Conservation (phyloP, 2,113 vertebrate species). For the Gymnocephalus cernua region DNA sequence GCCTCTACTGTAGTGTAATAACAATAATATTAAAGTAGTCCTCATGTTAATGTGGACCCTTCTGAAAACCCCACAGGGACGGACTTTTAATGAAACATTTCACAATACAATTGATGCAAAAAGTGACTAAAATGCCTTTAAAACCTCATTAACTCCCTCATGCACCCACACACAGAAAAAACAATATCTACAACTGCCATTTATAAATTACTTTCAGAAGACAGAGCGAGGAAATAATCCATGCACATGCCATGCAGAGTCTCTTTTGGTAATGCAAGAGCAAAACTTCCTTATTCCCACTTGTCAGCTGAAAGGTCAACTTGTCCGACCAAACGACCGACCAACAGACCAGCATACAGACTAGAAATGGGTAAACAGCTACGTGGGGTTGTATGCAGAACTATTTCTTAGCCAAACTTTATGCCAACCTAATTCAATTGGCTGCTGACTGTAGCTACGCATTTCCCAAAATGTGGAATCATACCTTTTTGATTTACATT, state of each 20-base stretch:
- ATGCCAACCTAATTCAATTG: neutral
- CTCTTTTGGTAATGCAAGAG: neutral
- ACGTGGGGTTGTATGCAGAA: neutral
- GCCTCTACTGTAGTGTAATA: neutral
- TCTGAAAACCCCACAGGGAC: neutral
- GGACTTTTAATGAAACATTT: slow-evolving; percentile 4
- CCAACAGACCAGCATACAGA: neutral
- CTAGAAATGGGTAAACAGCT: neutral
- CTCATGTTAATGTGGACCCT: neutral
- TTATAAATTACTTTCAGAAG: neutral
- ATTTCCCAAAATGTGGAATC: neutral
- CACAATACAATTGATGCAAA: neutral
- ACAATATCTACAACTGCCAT: neutral
- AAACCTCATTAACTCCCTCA: neutral
- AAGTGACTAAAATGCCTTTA: neutral
- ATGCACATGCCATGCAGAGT: neutral
- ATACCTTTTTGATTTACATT: neutral
- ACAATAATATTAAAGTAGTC: neutral
- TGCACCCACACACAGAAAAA: neutral
- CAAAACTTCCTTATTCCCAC: neutral
- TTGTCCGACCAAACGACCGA: neutral
- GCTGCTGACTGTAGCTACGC: neutral
- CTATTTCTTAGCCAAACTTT: neutral
- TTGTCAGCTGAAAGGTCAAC: slow-evolving; percentile 21
- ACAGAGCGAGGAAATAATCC: neutral